These are phyloP conservation scores for Drosophila multiciliata DNA, from an alignment of 2,888 invertebrate species.

Conservation along the genomic window DNA sequence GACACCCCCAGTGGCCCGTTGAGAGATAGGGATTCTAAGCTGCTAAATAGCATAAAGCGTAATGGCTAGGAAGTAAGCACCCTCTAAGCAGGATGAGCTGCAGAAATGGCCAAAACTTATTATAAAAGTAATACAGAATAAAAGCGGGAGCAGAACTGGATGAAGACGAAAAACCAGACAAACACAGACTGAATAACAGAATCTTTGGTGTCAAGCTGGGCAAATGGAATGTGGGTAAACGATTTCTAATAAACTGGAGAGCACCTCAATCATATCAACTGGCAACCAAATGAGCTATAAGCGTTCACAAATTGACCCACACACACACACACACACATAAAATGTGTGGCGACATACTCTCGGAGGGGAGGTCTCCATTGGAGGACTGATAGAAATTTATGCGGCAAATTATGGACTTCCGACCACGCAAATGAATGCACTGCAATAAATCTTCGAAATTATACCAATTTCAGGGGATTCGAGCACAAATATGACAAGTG, in stretches of 20 bases:
- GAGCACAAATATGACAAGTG: slow-evolving; percentile 21
- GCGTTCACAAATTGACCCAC: slow-evolving; percentile 53
- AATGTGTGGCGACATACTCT: slow-evolving; percentile 31
- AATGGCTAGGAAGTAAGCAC: slow-evolving; percentile 74
- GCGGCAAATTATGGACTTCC: slow-evolving; percentile 70
- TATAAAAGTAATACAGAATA: slow-evolving; percentile 70
- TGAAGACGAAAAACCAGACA: background rate
- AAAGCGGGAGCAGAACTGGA: slow-evolving; percentile 18
- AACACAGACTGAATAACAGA: slow-evolving; percentile 7
- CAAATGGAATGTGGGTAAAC: slow-evolving; percentile 30
- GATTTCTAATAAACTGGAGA: slow-evolving; percentile 44
- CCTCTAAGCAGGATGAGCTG: slow-evolving; percentile 77
- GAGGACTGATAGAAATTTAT: slow-evolving; percentile 67
- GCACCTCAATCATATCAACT: slow-evolving; percentile 64
- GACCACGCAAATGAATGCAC: slow-evolving; percentile 59
- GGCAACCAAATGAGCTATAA: slow-evolving; percentile 75
- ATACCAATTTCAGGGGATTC: slow-evolving; percentile 30
- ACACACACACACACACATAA: slow-evolving; percentile 19
- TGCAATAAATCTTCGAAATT: slow-evolving; percentile 63
- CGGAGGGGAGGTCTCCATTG: slow-evolving; percentile 3
- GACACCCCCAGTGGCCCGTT: background rate
- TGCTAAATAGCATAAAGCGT: slow-evolving; percentile 70
- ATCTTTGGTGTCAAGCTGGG: slow-evolving; percentile 16
- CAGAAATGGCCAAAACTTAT: slow-evolving; percentile 76
- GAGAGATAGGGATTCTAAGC: slow-evolving; percentile 50